These are phyloP conservation scores for Phymorhynchus buccinoides DNA, from an alignment of 1,140 invertebrate species.

Conservation along the genomic window DNA sequence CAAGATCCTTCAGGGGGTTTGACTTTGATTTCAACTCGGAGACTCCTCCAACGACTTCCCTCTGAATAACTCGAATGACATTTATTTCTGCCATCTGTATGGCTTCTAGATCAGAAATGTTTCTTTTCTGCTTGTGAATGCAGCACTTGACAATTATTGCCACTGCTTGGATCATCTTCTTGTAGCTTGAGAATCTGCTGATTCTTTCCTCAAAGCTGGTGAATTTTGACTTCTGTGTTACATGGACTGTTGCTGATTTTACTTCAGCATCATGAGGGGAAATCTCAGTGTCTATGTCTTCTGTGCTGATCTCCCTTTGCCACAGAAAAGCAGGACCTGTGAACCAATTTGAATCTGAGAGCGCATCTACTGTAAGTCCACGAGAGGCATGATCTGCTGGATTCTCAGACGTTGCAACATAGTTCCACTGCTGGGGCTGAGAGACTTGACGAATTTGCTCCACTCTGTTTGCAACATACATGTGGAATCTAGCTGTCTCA, in stretches of 20 bases:
- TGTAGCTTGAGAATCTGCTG: not conserved
- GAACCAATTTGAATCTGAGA: conserved; percentile 9
- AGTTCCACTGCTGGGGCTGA: not conserved
- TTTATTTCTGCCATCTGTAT: not conserved
- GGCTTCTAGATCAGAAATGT: not conserved
- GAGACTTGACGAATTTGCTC: not conserved
- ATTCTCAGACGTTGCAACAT: not conserved
- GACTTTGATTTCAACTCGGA: not conserved
- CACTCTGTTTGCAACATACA: not conserved
- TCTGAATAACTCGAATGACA: not conserved
- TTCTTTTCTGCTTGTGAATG: not conserved
- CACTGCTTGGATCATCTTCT: not conserved
- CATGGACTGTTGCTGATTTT: not conserved
- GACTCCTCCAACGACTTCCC: not conserved
- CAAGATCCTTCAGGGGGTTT: not conserved
- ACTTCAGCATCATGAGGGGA: not conserved
- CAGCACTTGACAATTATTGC: not conserved
- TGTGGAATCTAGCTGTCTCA: not conserved
- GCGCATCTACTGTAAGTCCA: not conserved
- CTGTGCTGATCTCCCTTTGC: not conserved
- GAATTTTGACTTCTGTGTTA: not conserved
- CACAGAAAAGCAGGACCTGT: not conserved
- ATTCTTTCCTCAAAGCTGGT: conserved; percentile 10
- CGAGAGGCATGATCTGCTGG: conserved; percentile 12
- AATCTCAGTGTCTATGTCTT: conserved; percentile 6